These are phyloP conservation scores for Fragum fragum DNA, from an alignment of 2,888 invertebrate species.

Conservation along the genomic window DNA sequence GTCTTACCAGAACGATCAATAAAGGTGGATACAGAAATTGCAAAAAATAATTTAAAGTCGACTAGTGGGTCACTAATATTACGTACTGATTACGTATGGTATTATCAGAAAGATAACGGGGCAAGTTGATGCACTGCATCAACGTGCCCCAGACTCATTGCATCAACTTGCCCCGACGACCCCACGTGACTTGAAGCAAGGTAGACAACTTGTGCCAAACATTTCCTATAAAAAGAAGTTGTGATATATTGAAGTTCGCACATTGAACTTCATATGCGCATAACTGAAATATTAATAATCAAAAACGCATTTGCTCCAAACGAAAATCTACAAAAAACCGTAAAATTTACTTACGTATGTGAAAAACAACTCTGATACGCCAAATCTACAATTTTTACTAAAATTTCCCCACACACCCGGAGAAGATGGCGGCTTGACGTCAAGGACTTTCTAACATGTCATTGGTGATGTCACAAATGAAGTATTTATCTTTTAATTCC, in stretches of 20 bases:
- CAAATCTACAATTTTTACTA: neutral
- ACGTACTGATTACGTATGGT: no score
- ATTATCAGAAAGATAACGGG: neutral
- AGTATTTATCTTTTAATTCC: neutral
- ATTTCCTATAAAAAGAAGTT: neutral
- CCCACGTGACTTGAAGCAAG: neutral
- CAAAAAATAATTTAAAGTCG: no score
- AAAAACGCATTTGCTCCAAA: neutral
- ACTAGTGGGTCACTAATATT: no score
- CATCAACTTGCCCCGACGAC: constrained; percentile 15
- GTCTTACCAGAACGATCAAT: no score
- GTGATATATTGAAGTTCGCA: neutral
- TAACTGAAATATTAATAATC: neutral
- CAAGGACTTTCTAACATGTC: neutral
- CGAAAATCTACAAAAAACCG: neutral
- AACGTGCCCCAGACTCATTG: constrained; percentile 11
- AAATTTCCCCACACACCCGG: neutral
- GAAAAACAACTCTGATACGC: neutral
- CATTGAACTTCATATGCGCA: neutral
- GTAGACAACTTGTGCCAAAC: constrained; percentile 10
- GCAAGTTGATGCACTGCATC: constrained; percentile 20
- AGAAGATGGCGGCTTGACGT: neutral
- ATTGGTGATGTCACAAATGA: neutral
- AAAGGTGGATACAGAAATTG: no score
- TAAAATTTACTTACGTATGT: constrained; percentile 6